Evolutionary conservation across 2,113 vertebrate species (phyloP).

Genomic region (Nesogale talazaci): DNA sequence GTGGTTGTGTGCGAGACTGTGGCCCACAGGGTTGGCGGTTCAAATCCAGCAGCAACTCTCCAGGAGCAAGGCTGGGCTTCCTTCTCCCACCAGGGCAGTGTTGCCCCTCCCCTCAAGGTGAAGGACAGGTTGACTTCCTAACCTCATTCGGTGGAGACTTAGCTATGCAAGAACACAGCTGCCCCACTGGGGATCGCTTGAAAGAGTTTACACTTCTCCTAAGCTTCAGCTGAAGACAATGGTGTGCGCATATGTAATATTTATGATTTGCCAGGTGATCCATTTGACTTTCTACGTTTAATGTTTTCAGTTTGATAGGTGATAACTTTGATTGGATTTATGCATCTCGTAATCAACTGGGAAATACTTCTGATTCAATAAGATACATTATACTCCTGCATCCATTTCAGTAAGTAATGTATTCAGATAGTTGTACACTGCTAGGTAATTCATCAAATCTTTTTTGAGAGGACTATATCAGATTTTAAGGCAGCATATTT

Average conservation of each 20-base stretch:
- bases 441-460: constrained; percentile 64
- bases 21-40: no score
- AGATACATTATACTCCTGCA: constrained; percentile 50
- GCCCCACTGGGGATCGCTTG: background rate
- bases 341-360: constrained; percentile 70
- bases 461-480: constrained; percentile 53
- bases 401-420: constrained; percentile 69
- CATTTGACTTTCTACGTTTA: constrained; percentile 63
- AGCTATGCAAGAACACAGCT: background rate
- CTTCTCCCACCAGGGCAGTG: no score
- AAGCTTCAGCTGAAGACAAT: background rate
- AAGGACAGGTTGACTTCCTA: background rate
- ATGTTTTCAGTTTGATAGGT: constrained; percentile 72
- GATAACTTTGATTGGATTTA: constrained; percentile 72
- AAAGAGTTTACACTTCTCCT: constrained; percentile 51
- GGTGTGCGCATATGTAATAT: background rate
- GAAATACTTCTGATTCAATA: constrained; percentile 74
- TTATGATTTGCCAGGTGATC: constrained; percentile 71
- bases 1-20: no score
- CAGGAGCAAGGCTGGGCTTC: no score
- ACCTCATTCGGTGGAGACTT: background rate
- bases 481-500: constrained; percentile 63
- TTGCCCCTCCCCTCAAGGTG: no score
- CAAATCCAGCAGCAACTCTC: no score
- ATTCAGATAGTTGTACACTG: constrained; percentile 10